phyloP scores from a whole-genome alignment of 2,797 vertebrate species.

The Arrhamphus sclerolepis region DNA sequence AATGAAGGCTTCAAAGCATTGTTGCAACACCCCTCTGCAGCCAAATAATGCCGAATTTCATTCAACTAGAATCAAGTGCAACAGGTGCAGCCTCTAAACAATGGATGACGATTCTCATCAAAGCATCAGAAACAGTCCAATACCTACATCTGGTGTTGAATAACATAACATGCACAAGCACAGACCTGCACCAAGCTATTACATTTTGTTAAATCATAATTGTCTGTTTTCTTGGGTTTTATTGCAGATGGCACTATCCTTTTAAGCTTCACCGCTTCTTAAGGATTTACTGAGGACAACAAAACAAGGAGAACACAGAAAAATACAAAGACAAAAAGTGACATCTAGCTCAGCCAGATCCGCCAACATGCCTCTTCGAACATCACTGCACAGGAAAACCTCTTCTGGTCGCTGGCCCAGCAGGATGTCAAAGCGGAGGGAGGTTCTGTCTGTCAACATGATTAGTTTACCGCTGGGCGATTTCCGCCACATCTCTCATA shows the following conservation, averaged over 20 bases:
- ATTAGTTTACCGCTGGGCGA: slow-evolving; percentile 87
- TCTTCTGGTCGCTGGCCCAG: slow-evolving; percentile 72
- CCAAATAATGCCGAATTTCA: slow-evolving; percentile 53
- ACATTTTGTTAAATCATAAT: slow-evolving; percentile 23
- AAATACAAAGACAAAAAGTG: slow-evolving; percentile 8
- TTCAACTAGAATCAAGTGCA: slow-evolving; percentile 45
- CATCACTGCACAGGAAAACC: slow-evolving; percentile 67
- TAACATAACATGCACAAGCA: slow-evolving; percentile 26
- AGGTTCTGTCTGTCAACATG: slow-evolving; percentile 81
- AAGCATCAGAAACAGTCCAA: slow-evolving; percentile 22
- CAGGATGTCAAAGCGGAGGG: slow-evolving; percentile 77
- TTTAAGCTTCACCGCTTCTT: slow-evolving; percentile 29
- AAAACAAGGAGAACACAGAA: slow-evolving; percentile 8
- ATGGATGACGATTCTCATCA: slow-evolving; percentile 42
- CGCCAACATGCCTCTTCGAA: slow-evolving; percentile 76
- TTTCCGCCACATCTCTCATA: slow-evolving; percentile 83
- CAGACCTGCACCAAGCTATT: slow-evolving; percentile 13
- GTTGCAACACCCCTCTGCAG: slow-evolving; percentile 35
- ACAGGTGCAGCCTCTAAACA: slow-evolving; percentile 68
- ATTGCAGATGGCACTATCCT: slow-evolving; percentile 49
- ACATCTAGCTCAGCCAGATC: slow-evolving; percentile 16
- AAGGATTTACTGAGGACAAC: slow-evolving; percentile 8
- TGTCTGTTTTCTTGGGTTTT: slow-evolving; percentile 35
- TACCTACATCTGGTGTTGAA: slow-evolving; percentile 53
- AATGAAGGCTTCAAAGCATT: slow-evolving; percentile 63